A percentile compares a stretch with the other conserved stretches of the same genome.
phyloP scores from a whole-genome alignment of 1,140 invertebrate species.

The Penaeus vannamei region DNA sequence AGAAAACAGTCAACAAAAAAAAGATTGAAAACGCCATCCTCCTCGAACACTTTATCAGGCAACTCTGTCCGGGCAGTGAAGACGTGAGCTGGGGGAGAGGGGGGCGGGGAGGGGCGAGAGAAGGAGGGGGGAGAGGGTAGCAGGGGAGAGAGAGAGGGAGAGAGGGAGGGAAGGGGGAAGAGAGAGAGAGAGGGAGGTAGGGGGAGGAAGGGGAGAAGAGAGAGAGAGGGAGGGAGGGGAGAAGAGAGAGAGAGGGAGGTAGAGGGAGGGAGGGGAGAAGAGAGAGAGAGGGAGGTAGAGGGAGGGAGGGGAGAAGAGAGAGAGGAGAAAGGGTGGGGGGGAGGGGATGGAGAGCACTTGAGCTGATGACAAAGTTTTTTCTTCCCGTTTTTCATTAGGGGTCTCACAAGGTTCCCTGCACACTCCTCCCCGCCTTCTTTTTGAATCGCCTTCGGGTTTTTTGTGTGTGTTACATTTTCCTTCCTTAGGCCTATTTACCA shows the following conservation, averaged over 20 bases:
- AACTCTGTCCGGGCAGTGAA: no score
- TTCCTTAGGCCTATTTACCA: no score
- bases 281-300: not conserved
- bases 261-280: not conserved
- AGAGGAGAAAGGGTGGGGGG: not conserved
- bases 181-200: not conserved
- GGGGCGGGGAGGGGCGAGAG: not conserved
- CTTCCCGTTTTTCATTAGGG: slow-evolving; percentile 15
- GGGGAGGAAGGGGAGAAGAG: not conserved
- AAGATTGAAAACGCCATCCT: no score
- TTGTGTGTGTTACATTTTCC: no score
- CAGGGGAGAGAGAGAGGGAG: not conserved
- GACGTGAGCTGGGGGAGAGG: not conserved
- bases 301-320: not conserved
- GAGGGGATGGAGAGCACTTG: slow-evolving; percentile 16
- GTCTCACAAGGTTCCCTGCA: slow-evolving; percentile 1
- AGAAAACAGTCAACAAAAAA: no score
- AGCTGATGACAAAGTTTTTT: slow-evolving; percentile 32
- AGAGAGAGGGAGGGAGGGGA: not conserved
- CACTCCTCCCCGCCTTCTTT: no score
- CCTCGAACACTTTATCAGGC: no score
- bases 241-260: not conserved
- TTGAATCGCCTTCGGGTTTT: no score
- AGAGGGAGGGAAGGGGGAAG: not conserved
- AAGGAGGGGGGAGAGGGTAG: not conserved